Evolutionary conservation across 2,888 invertebrate species (phyloP).

Genomic region (Nomada flava): DNA sequence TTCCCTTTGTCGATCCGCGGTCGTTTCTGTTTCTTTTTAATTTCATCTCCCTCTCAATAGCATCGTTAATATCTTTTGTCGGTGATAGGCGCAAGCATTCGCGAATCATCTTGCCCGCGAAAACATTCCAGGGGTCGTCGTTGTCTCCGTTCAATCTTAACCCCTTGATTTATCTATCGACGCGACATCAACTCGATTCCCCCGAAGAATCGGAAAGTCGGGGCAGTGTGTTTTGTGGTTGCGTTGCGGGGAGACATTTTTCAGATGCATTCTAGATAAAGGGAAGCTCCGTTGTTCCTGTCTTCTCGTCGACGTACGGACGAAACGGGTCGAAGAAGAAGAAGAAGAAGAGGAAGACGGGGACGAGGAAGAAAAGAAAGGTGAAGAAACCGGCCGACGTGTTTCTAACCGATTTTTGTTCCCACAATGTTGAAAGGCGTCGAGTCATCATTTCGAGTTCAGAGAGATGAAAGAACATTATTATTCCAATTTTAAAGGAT

Average conservation of each 20-base stretch:
- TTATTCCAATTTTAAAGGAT: constrained; percentile 84
- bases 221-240: too few species aligned
- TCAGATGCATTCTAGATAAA: constrained; percentile 16
- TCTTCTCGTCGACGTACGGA: constrained; percentile 3
- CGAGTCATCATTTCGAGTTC: constrained; percentile 83
- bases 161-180: neutral
- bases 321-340: neutral
- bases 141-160: neutral
- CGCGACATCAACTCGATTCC: neutral
- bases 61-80: constrained; percentile 64
- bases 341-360: constrained; percentile 30
- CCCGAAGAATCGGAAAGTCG: too few species aligned
- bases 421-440: constrained; percentile 83
- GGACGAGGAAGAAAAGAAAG: constrained; percentile 58
- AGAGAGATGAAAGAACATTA: constrained; percentile 82
- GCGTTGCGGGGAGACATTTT: neutral
- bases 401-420: constrained; percentile 78
- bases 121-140: constrained; percentile 13
- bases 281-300: neutral
- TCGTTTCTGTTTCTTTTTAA: constrained; percentile 59
- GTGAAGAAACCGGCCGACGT: constrained; percentile 70
- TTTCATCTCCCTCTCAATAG: constrained; percentile 62
- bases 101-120: constrained; percentile 40
- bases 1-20: constrained; percentile 63
- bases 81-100: constrained; percentile 24